Evolutionary conservation across 2,113 vertebrate species (phyloP).

Genomic region (Bostrychus sinensis): DNA sequence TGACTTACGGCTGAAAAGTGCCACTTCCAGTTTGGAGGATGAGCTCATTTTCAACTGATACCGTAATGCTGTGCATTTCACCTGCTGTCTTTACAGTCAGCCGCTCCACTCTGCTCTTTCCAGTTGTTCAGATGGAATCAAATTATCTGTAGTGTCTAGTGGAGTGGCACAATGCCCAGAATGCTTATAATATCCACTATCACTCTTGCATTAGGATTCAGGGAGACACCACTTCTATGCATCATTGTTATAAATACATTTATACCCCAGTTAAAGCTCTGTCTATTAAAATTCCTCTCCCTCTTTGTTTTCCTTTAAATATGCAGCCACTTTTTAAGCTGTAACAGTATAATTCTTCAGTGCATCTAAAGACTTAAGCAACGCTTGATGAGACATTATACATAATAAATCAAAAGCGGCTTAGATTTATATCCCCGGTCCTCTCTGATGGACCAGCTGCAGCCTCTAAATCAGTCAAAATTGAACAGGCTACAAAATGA

Average conservation of each 20-base stretch:
- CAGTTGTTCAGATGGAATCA: conserved; percentile 63
- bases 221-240: conserved; percentile 43
- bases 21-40: conserved; percentile 76
- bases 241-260: conserved; percentile 25
- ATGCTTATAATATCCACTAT: conserved; percentile 55
- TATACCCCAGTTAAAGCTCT: conserved; percentile 23
- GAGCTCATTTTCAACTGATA: conserved; percentile 70
- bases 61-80: conserved; percentile 59
- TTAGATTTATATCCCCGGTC: conserved; percentile 69
- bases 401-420: conserved; percentile 76
- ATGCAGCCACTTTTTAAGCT: conserved; percentile 56
- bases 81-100: conserved; percentile 63
- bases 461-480: conserved; percentile 75
- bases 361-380: conserved; percentile 67
- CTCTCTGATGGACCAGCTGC: conserved; percentile 63
- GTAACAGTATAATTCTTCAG: conserved; percentile 64
- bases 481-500: conserved; percentile 63
- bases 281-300: conserved; percentile 40
- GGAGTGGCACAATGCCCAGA: conserved; percentile 66
- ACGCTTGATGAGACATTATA: conserved; percentile 76
- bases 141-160: conserved; percentile 72
- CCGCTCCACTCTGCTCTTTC: conserved; percentile 38
- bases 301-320: conserved; percentile 49
- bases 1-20: conserved; percentile 71
- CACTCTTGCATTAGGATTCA: conserved; percentile 51